Base-by-base conservation (phyloP, 2,113 vertebrate species). In the Tachuris rubrigastra region DNA sequence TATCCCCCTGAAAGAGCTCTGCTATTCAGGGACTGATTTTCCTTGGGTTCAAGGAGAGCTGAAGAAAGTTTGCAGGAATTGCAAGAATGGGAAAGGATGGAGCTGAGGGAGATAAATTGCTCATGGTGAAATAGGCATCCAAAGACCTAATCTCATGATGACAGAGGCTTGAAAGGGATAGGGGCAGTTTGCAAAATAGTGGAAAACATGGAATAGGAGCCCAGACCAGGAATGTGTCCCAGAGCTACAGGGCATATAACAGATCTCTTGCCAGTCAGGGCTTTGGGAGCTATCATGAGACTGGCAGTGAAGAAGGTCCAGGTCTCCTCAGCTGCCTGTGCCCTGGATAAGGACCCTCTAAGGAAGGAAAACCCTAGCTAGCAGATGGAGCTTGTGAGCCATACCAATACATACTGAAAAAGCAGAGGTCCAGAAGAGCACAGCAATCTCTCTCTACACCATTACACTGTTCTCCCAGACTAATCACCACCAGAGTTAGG, bases 401-500 rank as follows among this genome's bases (percentile, higher is more conserved):
- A 46, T 6, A 60, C 30, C 27, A 13, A n/a, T 4, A 35, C 1
- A 55, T 46, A n/a, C 5, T 16, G 31, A 66, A 75, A 52, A 75
- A 76, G 8, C 18, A 35, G 58, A 59, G 58, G 22, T 35, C n/a
- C 23, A 35, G 7, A 4, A 22, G 15, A 90, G 37, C 12, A 33
- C 31, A 50, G 28, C 22, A 52, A 49, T 56, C 21, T 19, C 25
- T 71, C 7, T 87, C 30, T 1, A 10, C 12, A 39, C 24, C 20
- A 12, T 24, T 24, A n/a, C 39, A 30, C 3, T 16, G 5, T 55
- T 46, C 42, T 90, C 16, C 23, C 10, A 25, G 23, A 50, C 7
- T 23, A 58, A 41, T 53, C 0, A 0, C 6, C n/a, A 63, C 18
- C 39, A 39, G 6, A 10, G 4, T 23, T 35, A 59, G 56, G 22